Evolutionary conservation across 2,888 invertebrate genomes (phyloP), one percentile per base, ranked within the genome.

Genomic region (Drosophila kuntzei): DNA sequence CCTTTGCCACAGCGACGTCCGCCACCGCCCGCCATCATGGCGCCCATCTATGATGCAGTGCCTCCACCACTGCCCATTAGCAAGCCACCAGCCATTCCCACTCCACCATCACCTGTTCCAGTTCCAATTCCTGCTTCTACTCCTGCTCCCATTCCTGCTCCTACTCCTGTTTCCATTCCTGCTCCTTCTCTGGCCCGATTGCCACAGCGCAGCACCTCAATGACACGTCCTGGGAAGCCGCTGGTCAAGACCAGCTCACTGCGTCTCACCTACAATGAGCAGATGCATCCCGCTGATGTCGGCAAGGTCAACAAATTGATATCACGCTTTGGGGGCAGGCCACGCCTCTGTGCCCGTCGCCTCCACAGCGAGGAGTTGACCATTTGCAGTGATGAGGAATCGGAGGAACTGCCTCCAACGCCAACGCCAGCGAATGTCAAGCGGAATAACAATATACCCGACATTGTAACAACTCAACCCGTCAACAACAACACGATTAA

Each of bases 221-320:
- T 90, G 86, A 73, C 79, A 14, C 86, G 90, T 1, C 78, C 87
- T 0, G 67, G 83, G 1, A 91, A 88, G 55, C 91, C 92, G 5
- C 67, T 92, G 53, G 91, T 92, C 2, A 92, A 92, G 68, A 91
- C 91, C 50, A 81, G 90, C 36, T 91, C 91, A 3, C 49, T 92
- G 46, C 89, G 91, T 20, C 82, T 91, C 12, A 90, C 91, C 46
- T 91, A 90, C 71, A 89, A 78, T 22, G 92, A 92, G 53, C 92
- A 91, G 60, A 88, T 91, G 43, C 90, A 89, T 58, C 90, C 91
- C 3, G 71, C 72, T 12, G 90, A 92, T 60, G 71, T 92, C 11
- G 91, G 91, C 27, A 92, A 92, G 58, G 92, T 92, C 2, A 92
- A 92, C 47, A 91, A 91, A 69, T 69, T 92, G 16, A 92, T 92